These are phyloP conservation scores for Phengaris alcon DNA, from an alignment of 2,888 invertebrate species.

Conservation along the genomic window DNA sequence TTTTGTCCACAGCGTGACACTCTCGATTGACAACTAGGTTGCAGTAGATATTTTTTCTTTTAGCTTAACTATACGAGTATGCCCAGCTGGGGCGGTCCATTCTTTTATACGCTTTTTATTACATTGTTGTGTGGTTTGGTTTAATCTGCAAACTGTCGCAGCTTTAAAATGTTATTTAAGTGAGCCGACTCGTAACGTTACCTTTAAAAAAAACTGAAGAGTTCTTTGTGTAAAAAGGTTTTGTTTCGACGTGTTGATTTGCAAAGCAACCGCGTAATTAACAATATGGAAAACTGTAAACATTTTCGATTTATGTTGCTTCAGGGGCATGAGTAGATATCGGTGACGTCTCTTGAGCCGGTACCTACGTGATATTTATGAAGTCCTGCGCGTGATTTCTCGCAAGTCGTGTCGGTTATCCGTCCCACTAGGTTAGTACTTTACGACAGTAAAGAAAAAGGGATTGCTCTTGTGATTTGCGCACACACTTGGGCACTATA, in stretches of 20 bases:
- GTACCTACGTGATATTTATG: too few species aligned
- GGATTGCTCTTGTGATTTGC: too few species aligned
- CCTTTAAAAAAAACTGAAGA: conserved; percentile 1
- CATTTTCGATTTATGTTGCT: background rate
- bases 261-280: background rate
- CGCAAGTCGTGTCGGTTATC: too few species aligned
- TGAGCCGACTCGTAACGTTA: background rate
- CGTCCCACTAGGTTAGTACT: too few species aligned
- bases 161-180: conserved; percentile 16
- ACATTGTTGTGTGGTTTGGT: conserved; percentile 19
- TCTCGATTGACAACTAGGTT: conserved; percentile 24
- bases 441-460: too few species aligned
- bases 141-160: conserved; percentile 25
- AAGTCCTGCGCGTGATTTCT: too few species aligned
- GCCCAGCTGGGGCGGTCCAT: conserved; percentile 22
- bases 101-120: conserved; percentile 25
- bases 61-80: background rate
- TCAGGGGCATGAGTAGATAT: background rate
- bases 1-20: conserved; percentile 1
- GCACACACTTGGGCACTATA: too few species aligned
- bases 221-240: background rate
- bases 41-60: conserved; percentile 24
- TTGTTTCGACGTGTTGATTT: background rate
- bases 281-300: background rate
- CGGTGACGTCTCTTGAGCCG: background rate